These are phyloP conservation scores for Cerceris ruficornis DNA, from an alignment of 2,888 invertebrate genomes.

Conservation along the genomic window DNA sequence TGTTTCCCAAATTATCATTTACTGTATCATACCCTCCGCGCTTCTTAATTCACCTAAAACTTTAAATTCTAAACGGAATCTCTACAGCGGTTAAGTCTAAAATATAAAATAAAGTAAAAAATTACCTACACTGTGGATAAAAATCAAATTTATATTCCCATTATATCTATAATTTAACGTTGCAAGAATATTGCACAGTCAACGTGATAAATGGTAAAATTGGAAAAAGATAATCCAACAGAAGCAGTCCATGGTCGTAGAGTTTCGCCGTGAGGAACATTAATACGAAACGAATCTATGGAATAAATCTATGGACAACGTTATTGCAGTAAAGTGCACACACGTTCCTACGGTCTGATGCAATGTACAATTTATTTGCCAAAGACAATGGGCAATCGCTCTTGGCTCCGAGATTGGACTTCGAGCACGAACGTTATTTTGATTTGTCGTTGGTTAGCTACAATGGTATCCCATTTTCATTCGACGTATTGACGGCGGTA, in stretches of 20 bases:
- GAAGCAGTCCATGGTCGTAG: neutral
- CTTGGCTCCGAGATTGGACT: constrained; percentile 7
- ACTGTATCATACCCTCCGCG: too few species aligned
- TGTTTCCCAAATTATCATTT: too few species aligned
- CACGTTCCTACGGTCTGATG: neutral
- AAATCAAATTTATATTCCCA: neutral
- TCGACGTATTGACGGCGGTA: too few species aligned
- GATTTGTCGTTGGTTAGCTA: constrained; percentile 1
- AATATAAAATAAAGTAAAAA: neutral
- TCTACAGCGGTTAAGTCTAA: neutral
- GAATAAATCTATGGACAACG: neutral
- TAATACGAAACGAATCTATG: neutral
- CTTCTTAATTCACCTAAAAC: too few species aligned
- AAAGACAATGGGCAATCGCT: constrained; percentile 24
- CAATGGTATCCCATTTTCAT: neutral
- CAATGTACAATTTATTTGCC: constrained; percentile 6
- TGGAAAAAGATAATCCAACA: neutral
- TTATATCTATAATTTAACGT: too few species aligned
- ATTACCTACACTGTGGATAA: neutral
- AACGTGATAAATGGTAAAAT: too few species aligned
- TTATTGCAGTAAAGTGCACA: neutral
- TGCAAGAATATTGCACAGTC: too few species aligned
- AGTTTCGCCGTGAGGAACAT: neutral
- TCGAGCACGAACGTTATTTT: constrained; percentile 5
- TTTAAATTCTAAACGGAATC: too few species aligned